A percentile compares a stretch with the other conserved stretches of the same genome.
Conservation (phyloP, 1,140 invertebrate species). For the Anoplophora glabripennis region DNA sequence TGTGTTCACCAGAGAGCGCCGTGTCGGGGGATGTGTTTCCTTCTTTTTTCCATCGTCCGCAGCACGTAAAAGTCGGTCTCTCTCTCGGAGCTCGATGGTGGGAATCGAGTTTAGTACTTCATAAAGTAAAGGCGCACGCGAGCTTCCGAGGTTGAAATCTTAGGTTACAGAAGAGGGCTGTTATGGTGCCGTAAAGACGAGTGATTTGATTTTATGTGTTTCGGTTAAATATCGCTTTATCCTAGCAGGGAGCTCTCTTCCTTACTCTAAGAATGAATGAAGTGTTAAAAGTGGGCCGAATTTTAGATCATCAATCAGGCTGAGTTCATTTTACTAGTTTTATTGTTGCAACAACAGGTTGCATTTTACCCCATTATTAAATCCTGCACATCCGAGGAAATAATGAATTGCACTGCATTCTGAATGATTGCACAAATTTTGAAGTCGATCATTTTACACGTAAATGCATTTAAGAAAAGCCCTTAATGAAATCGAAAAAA, state of each 20-base stretch:
- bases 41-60: neutral
- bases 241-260: conserved; percentile 13
- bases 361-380: too few species aligned
- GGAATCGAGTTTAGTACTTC: conserved; percentile 45
- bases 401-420: too few species aligned
- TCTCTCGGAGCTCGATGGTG: conserved; percentile 9
- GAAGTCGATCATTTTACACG: too few species aligned
- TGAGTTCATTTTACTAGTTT: too few species aligned
- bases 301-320: too few species aligned
- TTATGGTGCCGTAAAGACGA: conserved; percentile 48
- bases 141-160: conserved; percentile 47
- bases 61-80: neutral
- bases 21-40: neutral
- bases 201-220: conserved; percentile 50
- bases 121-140: conserved; percentile 49
- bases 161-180: conserved; percentile 46
- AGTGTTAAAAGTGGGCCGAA: too few species aligned
- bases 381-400: too few species aligned
- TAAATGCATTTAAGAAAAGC: too few species aligned
- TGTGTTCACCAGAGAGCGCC: conserved; percentile 37
- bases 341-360: too few species aligned
- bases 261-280: too few species aligned
- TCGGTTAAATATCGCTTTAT: conserved; percentile 48
- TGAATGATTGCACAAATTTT: too few species aligned
- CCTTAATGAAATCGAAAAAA: too few species aligned